Conservation (phyloP, 2,888 invertebrate genomes). For the Unio pictorum region DNA sequence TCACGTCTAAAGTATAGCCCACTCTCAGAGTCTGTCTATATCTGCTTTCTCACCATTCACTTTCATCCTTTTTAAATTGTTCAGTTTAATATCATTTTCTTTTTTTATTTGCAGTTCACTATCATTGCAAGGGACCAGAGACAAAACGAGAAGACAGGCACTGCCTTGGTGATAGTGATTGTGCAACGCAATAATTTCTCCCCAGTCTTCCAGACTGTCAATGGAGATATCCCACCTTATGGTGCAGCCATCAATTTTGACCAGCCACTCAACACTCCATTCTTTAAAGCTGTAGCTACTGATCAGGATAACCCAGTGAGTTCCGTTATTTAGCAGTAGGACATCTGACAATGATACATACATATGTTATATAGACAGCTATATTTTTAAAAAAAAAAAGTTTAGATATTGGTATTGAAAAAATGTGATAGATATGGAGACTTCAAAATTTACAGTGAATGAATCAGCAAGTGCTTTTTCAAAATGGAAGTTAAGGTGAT, state of each 20-base stretch:
- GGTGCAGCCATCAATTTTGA: slow-evolving; percentile 33
- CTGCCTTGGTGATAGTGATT: slow-evolving; percentile 37
- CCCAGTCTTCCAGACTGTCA: slow-evolving; percentile 36
- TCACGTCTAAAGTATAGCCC: too few relatives aligned
- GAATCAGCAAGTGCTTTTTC: too few relatives aligned
- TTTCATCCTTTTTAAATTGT: too few relatives aligned
- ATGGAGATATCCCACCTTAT: slow-evolving; percentile 20
- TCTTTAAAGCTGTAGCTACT: slow-evolving; percentile 31
- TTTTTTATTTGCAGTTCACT: slow-evolving; percentile 45
- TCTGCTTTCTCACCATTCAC: too few relatives aligned
- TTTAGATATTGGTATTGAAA: too few relatives aligned
- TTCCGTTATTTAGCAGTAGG: not conserved
- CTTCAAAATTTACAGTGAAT: too few relatives aligned
- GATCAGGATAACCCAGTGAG: slow-evolving; percentile 33
- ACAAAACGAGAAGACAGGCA: slow-evolving; percentile 39
- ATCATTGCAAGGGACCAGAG: slow-evolving; percentile 54
- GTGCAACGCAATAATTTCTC: slow-evolving; percentile 45
- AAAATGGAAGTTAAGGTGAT: too few relatives aligned
- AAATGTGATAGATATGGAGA: too few relatives aligned
- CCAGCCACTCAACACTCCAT: slow-evolving; percentile 26
- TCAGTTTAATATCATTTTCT: slow-evolving; percentile 16
- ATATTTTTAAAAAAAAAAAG: too few relatives aligned
- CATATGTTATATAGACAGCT: too few relatives aligned
- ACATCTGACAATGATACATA: too few relatives aligned
- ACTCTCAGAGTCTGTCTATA: too few relatives aligned